Evolutionary conservation across 2,797 vertebrate genomes (phyloP).

Genomic region (Melanotaenia trifasciata): DNA sequence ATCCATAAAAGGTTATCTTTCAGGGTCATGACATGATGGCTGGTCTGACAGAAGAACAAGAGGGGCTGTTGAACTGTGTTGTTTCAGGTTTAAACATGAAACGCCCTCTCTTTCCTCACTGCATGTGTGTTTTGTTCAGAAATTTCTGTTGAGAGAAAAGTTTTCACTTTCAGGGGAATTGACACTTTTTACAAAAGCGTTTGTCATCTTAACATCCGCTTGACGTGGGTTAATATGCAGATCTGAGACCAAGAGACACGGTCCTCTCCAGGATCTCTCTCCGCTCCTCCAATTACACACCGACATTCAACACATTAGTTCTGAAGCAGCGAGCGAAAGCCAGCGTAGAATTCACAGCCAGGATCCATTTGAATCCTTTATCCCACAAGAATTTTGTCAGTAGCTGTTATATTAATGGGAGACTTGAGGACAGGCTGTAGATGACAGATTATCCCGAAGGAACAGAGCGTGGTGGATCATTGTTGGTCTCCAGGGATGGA

Average conservation of each 20-base stretch:
- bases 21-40: constrained; percentile 34
- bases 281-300: constrained; percentile 63
- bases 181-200: not conserved
- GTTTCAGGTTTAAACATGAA: constrained; percentile 4
- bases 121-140: not conserved
- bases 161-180: constrained; percentile 2
- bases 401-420: constrained; percentile 53
- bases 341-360: constrained; percentile 50
- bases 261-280: constrained; percentile 22
- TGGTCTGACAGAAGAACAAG: constrained; percentile 18
- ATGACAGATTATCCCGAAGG: constrained; percentile 40
- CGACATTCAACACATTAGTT: constrained; percentile 64
- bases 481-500: constrained; percentile 43
- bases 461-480: constrained; percentile 35
- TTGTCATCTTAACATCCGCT: constrained; percentile 16
- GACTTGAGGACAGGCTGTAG: constrained; percentile 30
- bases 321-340: constrained; percentile 34
- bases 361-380: constrained; percentile 43
- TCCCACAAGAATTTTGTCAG: constrained; percentile 51
- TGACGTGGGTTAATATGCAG: constrained; percentile 33
- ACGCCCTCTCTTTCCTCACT: constrained; percentile 22
- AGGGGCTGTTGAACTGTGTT: not conserved
- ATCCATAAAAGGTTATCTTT: constrained; percentile 62
- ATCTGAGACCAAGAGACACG: constrained; percentile 36
- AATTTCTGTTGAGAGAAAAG: not conserved